These are phyloP conservation scores for Cyanoliseus patagonus DNA, from an alignment of 2,113 vertebrate genomes.

Conservation along the genomic window DNA sequence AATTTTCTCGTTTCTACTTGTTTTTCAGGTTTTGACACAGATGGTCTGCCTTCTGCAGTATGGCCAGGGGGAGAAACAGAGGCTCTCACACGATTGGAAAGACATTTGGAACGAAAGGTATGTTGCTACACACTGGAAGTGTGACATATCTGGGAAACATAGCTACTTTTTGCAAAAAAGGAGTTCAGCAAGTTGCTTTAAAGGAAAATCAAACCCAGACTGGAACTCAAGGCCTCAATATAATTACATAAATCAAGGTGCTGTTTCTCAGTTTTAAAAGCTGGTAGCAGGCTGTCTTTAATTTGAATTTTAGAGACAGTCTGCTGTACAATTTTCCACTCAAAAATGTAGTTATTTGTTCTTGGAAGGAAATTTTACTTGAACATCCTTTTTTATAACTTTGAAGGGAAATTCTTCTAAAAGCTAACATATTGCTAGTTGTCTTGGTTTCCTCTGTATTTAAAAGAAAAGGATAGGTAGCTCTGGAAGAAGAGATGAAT, in stretches of 20 bases:
- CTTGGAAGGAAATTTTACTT: neutral
- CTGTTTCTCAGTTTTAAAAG: neutral
- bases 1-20: slow-evolving; percentile 7
- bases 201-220: neutral
- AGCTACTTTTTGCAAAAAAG: neutral
- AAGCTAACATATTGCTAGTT: neutral
- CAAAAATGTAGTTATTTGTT: neutral
- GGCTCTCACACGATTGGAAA: slow-evolving; percentile 90
- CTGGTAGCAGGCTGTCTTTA: neutral
- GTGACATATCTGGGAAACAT: neutral
- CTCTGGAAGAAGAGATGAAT: neutral
- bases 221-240: neutral
- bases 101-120: slow-evolving; percentile 94
- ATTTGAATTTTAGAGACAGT: neutral
- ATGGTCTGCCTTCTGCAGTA: slow-evolving; percentile 86
- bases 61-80: slow-evolving; percentile 97
- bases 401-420: neutral
- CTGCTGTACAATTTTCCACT: neutral
- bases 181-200: neutral
- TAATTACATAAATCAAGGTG: neutral
- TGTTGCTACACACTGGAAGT: neutral
- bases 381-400: neutral
- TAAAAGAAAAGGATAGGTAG: neutral
- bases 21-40: slow-evolving; percentile 90
- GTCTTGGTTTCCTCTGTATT: neutral